Evolutionary conservation across 2,113 vertebrate genomes (phyloP).

Genomic region (Pseudorectes ferrugineus): DNA sequence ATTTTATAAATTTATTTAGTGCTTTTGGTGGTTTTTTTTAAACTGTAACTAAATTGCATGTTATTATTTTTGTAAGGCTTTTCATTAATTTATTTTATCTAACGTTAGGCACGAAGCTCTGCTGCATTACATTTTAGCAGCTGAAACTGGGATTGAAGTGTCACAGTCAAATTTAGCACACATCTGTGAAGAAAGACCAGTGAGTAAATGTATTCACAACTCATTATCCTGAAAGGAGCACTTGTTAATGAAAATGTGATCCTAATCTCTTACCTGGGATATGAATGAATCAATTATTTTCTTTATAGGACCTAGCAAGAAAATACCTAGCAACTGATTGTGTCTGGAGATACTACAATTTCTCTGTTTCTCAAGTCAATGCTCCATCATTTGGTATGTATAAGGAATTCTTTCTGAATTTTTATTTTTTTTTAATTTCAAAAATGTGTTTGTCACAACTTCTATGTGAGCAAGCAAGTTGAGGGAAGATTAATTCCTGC

Average conservation of each 20-base stretch:
- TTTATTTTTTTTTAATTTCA: not conserved
- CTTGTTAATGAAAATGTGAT: not conserved
- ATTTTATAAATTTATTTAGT: slow-evolving; percentile 7
- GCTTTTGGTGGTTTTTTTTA: not conserved
- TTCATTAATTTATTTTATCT: slow-evolving; percentile 11
- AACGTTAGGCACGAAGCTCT: slow-evolving; percentile 82
- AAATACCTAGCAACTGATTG: slow-evolving; percentile 73
- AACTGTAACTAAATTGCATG: not conserved
- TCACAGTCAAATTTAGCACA: slow-evolving; percentile 90
- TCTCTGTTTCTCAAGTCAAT: slow-evolving; percentile 83
- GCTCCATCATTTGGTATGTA: slow-evolving; percentile 85
- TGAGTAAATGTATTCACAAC: slow-evolving; percentile 62
- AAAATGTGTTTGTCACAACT: not conserved
- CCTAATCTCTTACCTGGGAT: not conserved
- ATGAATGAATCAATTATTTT: not conserved
- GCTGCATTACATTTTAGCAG: slow-evolving; percentile 84
- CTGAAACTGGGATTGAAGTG: slow-evolving; percentile 89
- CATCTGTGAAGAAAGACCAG: slow-evolving; percentile 85
- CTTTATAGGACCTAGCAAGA: slow-evolving; percentile 76
- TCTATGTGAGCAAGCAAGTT: not conserved
- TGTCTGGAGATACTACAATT: slow-evolving; percentile 89
- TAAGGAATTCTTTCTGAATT: not conserved
- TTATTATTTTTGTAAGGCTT: not conserved
- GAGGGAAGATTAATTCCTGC: not conserved
- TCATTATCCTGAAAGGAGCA: not conserved